Evolutionary conservation across 2,113 vertebrate genomes (phyloP), one percentile per base, ranked within the genome.

Genomic region (Rostratula benghalensis): DNA sequence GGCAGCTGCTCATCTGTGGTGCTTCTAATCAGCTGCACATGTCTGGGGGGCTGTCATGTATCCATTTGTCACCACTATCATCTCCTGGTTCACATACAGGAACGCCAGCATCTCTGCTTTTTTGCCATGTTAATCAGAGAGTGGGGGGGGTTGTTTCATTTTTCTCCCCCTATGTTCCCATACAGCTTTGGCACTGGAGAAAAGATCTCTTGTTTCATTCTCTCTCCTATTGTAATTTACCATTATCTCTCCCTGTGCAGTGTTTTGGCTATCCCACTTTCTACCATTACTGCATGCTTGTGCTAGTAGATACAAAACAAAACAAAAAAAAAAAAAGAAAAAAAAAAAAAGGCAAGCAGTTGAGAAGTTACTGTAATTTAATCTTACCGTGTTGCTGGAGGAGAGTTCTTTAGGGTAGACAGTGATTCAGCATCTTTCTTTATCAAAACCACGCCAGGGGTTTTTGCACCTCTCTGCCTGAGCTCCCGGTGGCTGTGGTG

Each of bases 1-100:
- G 90, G 80, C 93, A 96, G 92, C 88, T 96, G 90, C 86, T 96
- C 14, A 0, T 96, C 93, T 93, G 79, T n/a, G 4, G 39, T 48
- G 69, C 68, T 80, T 75, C 90, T 94, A 86, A 94, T 93, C 92
- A 89, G 94, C 87, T 71, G 77, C 46, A 78, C 71, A 91, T 84
- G 87, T 54, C 92, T 53, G 43, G 90, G 71, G 88, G 90, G 68
- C 79, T 94, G 79, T 71, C 3, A 1, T 7, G 3, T 48, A 60
- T n/a, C 76, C 88, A 88, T 94, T 93, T 96, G 68, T 88, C 87
- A 94, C 56, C n/a, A 25, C 31, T 57, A 54, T 21, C 90, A 76
- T 82, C 84, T 68, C 65, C 45, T 14, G 6, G 45, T 11, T 57
- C 75, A n/a, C 54, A 79, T 2, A 76, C 25, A 67, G 23, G 6